Conservation (phyloP, 92 coral and sea anemone species). For the Phenganax subtilis region DNA sequence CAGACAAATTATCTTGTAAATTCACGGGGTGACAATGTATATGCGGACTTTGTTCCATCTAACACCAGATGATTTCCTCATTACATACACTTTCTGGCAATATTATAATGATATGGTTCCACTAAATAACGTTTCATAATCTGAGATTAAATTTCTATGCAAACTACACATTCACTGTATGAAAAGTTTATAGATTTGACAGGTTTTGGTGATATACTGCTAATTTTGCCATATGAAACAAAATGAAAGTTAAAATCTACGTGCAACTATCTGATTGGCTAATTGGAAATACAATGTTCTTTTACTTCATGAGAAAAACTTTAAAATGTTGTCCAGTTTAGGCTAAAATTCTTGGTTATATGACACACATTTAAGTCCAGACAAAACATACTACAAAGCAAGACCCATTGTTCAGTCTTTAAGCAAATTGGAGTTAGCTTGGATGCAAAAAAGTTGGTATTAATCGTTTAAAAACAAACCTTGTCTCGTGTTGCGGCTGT, state of each 20-base stretch:
- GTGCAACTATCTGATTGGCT: conserved; percentile 33
- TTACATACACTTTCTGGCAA: too few species aligned
- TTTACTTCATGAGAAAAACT: background rate
- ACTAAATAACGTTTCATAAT: too few species aligned
- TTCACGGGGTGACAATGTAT: too few species aligned
- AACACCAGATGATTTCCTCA: too few species aligned
- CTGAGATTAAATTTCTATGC: too few species aligned
- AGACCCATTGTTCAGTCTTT: background rate
- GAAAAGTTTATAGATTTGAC: too few species aligned
- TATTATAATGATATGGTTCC: too few species aligned
- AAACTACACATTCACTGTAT: too few species aligned
- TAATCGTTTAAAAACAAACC: conserved; percentile 40
- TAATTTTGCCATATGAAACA: too few species aligned
- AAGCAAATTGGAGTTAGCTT: background rate
- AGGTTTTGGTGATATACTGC: too few species aligned
- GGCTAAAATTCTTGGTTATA: background rate
- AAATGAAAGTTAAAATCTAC: background rate
- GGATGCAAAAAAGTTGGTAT: conserved; percentile 21
- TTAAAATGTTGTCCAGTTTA: background rate
- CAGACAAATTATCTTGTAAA: too few species aligned
- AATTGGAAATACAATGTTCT: background rate
- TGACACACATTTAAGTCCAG: background rate
- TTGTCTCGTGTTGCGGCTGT: conserved; percentile 85
- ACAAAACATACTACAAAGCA: background rate
- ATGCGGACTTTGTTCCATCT: too few species aligned